phyloP scores from a whole-genome alignment of 2,797 vertebrate species.

The Denticeps clupeoides region DNA sequence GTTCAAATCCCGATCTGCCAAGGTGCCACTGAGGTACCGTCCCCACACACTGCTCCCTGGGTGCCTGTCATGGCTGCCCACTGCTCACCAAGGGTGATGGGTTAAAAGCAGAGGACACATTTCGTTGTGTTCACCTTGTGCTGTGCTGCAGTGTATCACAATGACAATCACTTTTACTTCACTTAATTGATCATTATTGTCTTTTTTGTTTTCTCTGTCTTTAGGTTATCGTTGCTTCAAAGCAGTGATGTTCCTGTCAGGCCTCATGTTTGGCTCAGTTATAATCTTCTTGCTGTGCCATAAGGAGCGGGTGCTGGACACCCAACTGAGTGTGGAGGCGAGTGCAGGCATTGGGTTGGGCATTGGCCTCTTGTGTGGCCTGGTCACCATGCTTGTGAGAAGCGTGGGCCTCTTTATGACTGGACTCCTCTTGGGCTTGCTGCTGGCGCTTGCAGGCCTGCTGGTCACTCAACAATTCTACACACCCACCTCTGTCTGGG shows the following conservation, averaged over 20 bases:
- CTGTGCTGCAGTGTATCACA: too few relatives aligned
- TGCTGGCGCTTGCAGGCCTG: slow-evolving; percentile 62
- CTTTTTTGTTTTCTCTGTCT: background rate
- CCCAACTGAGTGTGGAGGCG: slow-evolving; percentile 75
- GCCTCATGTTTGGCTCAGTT: slow-evolving; percentile 75
- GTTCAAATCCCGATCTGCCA: too few relatives aligned
- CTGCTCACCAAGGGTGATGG: too few relatives aligned
- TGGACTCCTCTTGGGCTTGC: slow-evolving; percentile 73
- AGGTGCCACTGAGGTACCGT: too few relatives aligned
- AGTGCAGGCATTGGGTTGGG: slow-evolving; percentile 76
- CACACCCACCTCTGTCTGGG: slow-evolving; percentile 69
- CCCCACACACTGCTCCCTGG: too few relatives aligned
- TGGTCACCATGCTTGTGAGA: slow-evolving; percentile 80
- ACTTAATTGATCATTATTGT: too few relatives aligned
- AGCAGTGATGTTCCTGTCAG: slow-evolving; percentile 81
- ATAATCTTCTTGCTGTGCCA: slow-evolving; percentile 82
- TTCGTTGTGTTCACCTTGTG: too few relatives aligned
- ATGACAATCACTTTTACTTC: too few relatives aligned
- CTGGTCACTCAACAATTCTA: slow-evolving; percentile 64
- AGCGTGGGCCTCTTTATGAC: slow-evolving; percentile 83
- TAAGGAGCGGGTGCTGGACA: slow-evolving; percentile 76
- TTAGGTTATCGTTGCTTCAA: slow-evolving; percentile 82
- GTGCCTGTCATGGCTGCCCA: too few relatives aligned
- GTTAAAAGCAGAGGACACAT: too few relatives aligned
- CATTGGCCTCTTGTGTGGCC: slow-evolving; percentile 76